Evolutionary conservation across 2,888 invertebrate species (phyloP).

Genomic region (Dasysyrphus albostriatus): DNA sequence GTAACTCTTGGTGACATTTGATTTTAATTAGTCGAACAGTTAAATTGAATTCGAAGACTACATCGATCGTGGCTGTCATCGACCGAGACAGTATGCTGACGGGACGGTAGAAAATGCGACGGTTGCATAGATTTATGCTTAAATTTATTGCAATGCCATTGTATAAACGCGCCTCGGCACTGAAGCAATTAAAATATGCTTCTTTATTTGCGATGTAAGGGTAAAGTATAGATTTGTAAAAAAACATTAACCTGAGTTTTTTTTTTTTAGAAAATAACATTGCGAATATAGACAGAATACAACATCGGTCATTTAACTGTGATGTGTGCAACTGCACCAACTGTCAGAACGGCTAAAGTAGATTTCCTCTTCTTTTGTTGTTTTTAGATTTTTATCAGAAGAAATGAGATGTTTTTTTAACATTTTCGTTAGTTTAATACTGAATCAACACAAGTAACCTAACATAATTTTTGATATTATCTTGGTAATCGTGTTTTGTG

Average conservation of each 20-base stretch:
- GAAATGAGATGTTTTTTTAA: too few relatives aligned
- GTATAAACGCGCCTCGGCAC: not conserved
- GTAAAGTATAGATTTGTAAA: not conserved
- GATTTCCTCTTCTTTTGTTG: too few relatives aligned
- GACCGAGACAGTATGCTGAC: constrained; percentile 20
- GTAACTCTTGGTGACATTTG: constrained; percentile 60
- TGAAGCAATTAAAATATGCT: constrained; percentile 13
- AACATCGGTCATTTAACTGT: too few relatives aligned
- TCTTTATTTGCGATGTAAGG: not conserved
- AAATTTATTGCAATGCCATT: not conserved
- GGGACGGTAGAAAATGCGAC: constrained; percentile 4
- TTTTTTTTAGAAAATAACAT: too few relatives aligned
- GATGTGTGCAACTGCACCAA: too few relatives aligned
- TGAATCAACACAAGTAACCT: too few relatives aligned
- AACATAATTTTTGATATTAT: too few relatives aligned
- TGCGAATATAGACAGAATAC: too few relatives aligned
- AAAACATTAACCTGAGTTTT: not conserved
- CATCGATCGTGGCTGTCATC: constrained; percentile 21
- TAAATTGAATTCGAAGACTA: constrained; percentile 28
- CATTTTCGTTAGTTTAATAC: too few relatives aligned
- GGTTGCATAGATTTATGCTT: not conserved
- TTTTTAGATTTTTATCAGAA: too few relatives aligned
- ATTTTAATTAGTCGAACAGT: constrained; percentile 69
- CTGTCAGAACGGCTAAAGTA: too few relatives aligned
- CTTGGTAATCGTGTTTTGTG: too few relatives aligned